A percentile compares a stretch with the other conserved stretches of the same genome.
Conservation (phyloP, 1,140 invertebrate species). For the Diplogasteroides magnus region DNA sequence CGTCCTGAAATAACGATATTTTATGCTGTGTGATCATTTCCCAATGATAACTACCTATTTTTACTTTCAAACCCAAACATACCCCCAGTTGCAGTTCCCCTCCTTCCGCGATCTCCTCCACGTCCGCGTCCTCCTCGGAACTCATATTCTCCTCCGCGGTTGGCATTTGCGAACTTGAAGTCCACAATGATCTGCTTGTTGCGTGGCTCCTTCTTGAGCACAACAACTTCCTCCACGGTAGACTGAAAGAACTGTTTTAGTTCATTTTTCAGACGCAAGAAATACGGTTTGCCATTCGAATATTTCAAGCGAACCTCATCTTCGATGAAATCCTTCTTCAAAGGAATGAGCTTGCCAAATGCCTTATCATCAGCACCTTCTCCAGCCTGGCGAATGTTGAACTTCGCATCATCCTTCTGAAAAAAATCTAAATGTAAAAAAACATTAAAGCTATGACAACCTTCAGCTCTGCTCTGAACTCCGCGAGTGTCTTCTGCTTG, state of each 20-base stretch:
- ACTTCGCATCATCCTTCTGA: constrained; percentile 25
- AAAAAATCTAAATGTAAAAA: constrained; percentile 9
- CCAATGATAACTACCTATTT: too few relatives aligned
- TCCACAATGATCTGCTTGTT: background rate
- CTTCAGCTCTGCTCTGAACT: constrained; percentile 28
- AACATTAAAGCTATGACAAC: constrained; percentile 8
- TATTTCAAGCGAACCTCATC: constrained; percentile 30
- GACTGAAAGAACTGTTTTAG: constrained; percentile 18
- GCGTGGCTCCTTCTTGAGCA: background rate
- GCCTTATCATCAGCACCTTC: constrained; percentile 30
- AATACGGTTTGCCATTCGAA: constrained; percentile 24
- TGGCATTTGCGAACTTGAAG: background rate
- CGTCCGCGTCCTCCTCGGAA: background rate
- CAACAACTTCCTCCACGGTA: constrained; percentile 16
- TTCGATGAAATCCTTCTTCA: constrained; percentile 26
- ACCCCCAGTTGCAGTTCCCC: background rate
- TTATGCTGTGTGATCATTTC: too few relatives aligned
- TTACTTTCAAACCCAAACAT: too few relatives aligned
- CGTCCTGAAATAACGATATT: constrained; percentile 2
- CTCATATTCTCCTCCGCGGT: constrained; percentile 7
- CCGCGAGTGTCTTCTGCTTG: constrained; percentile 33
- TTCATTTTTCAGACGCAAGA: constrained; percentile 31
- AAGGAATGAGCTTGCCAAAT: constrained; percentile 32
- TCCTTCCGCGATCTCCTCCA: background rate
- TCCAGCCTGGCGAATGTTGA: constrained; percentile 38